A percentile compares a stretch with the other conserved stretches of the same genome.
phyloP scores from a whole-genome alignment of 2,888 invertebrate species.

The Drosophila nr. fundita region DNA sequence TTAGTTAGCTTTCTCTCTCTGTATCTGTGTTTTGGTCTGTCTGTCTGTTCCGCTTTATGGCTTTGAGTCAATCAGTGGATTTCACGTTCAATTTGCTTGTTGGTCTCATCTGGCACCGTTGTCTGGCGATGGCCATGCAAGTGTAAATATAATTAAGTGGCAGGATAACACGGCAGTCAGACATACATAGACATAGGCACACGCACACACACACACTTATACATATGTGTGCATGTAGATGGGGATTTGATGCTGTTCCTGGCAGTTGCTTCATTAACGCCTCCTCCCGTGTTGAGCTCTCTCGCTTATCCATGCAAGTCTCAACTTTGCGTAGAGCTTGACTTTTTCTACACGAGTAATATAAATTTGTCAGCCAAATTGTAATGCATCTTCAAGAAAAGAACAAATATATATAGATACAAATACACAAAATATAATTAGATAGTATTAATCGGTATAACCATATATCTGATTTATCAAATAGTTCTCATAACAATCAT shows the following conservation, averaged over 20 bases:
- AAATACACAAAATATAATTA: neutral
- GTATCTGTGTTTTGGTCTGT: neutral
- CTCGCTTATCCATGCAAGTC: conserved; percentile 16
- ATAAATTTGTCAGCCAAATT: neutral
- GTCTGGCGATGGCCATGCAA: conserved; percentile 46
- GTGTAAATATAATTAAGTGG: conserved; percentile 74
- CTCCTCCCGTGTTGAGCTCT: neutral
- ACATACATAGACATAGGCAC: conserved; percentile 23
- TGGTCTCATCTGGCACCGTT: conserved; percentile 47
- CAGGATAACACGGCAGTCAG: conserved; percentile 48
- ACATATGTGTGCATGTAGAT: neutral
- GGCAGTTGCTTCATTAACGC: conserved; percentile 60
- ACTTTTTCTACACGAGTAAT: conserved; percentile 15
- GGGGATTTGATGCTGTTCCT: conserved; percentile 38
- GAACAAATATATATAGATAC: no score
- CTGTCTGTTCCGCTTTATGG: conserved; percentile 7
- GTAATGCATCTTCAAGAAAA: neutral
- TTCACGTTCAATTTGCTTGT: conserved; percentile 76
- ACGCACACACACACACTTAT: neutral
- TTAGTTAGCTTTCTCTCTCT: neutral
- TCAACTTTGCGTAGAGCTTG: conserved; percentile 50
- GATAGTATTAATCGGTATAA: neutral
- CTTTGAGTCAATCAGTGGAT: conserved; percentile 65
- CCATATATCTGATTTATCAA: no score
- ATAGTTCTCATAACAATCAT: no score